Evolutionary conservation across 2,113 vertebrate species (phyloP), one percentile per base, ranked within the genome.

Genomic region (Siniperca chuatsi): DNA sequence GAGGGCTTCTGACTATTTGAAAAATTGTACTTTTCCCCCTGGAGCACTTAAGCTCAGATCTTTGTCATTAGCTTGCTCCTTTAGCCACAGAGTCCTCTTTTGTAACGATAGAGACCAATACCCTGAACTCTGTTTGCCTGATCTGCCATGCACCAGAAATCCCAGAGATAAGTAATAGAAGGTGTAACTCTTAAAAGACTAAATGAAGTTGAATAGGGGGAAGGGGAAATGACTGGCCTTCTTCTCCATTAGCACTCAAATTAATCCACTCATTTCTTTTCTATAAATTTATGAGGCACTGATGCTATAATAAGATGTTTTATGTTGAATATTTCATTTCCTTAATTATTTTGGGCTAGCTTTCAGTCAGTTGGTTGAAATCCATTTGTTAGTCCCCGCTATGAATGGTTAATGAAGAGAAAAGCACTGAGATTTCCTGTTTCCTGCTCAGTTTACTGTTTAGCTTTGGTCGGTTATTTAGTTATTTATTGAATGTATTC

Each of bases 311-410:
- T 92, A 91, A 90, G 93, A 90, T 84, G 84, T 87, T 93, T 89
- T 87, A 89, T 92, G 92, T 89, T 95, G 86, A 94, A 95, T 95
- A 93, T 94, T 95, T 94, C 6, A 94, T 95, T 85, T 82, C 71
- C 87, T 86, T 94, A 91, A 95, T 95, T 94, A 94, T 92, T 94
- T 92, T 90, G 71, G 80, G 81, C 62, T 68, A 60, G 82, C 78
- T 81, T 87, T 88, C 71, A 72, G 82, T 81, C 84, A 83, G 54
- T 11, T 60, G 21, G 75, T 87, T 76, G 71, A 88, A 87, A 86
- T 90, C 86, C 79, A 93, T 94, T 92, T 92, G 88, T 93, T 88
- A 85, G 90, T 84, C 57, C 52, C 8, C 0, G 44, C 83, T 52
- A 57, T 89, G 81, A 82, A 90, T 88, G 83, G 87, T 71, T 91